phyloP scores from a whole-genome alignment of 2,888 invertebrate genomes.

The Choreutis nemorana region DNA sequence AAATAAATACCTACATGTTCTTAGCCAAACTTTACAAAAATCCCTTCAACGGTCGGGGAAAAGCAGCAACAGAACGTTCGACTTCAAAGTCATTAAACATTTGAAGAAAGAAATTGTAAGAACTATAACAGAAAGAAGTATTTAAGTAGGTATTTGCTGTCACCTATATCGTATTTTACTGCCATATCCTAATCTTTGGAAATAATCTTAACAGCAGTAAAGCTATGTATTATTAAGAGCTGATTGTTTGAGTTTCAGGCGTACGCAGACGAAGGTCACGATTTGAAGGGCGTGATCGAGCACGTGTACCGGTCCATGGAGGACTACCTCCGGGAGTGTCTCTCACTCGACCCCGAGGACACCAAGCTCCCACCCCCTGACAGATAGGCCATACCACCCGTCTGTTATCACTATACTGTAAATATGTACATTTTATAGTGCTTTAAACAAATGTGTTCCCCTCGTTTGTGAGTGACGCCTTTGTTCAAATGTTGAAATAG shows the following conservation, averaged over 20 bases:
- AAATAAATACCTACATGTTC: not conserved
- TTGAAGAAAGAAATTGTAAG: too few relatives aligned
- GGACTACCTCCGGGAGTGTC: constrained; percentile 89
- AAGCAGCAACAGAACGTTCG: too few relatives aligned
- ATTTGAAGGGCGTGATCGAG: constrained; percentile 83
- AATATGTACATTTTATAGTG: constrained; percentile 53
- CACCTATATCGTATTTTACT: too few relatives aligned
- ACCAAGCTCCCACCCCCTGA: constrained; percentile 70
- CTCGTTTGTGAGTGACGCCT: constrained; percentile 28
- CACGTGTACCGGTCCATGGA: constrained; percentile 95
- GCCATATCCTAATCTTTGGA: too few relatives aligned
- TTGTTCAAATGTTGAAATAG: constrained; percentile 14
- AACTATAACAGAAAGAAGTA: too few relatives aligned
- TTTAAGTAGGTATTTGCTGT: too few relatives aligned
- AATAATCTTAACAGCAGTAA: too few relatives aligned
- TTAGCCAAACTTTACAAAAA: not conserved
- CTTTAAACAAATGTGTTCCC: constrained; percentile 60
- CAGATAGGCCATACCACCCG: constrained; percentile 38
- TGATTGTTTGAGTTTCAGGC: constrained; percentile 78
- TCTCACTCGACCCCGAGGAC: constrained; percentile 84
- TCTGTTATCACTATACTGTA: constrained; percentile 44
- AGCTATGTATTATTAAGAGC: too few relatives aligned
- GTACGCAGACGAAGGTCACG: constrained; percentile 92
- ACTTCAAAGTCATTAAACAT: too few relatives aligned
- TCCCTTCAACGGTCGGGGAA: too few relatives aligned